phyloP scores from a whole-genome alignment of 2,113 vertebrate species.

The Petromus typicus region DNA sequence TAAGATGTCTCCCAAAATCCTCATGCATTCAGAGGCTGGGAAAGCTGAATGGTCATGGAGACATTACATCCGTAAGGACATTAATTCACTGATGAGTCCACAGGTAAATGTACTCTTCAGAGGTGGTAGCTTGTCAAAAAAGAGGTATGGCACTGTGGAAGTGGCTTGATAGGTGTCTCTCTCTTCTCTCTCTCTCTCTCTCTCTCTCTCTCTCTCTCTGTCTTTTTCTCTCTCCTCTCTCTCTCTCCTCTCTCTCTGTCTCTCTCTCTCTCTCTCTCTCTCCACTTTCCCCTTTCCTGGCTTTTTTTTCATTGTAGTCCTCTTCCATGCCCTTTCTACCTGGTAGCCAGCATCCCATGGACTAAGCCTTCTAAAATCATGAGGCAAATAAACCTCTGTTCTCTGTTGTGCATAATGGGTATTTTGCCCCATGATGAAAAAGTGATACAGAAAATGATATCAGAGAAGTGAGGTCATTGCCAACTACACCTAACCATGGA shows the following conservation, averaged over 20 bases:
- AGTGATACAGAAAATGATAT: not conserved
- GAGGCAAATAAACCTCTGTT: not conserved
- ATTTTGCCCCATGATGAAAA: not conserved
- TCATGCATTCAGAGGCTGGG: not conserved
- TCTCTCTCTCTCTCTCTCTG: not conserved
- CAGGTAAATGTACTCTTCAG: not conserved
- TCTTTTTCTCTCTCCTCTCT: not conserved
- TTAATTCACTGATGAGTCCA: not conserved
- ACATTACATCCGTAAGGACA: not conserved
- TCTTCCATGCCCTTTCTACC: not conserved
- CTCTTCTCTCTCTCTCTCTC: too few species aligned
- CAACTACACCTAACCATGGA: not conserved
- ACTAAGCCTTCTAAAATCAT: not conserved
- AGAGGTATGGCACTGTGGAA: not conserved
- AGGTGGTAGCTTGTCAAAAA: not conserved
- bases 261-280: not conserved
- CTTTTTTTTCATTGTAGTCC: not conserved
- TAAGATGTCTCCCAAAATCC: not conserved
- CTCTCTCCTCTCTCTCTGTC: not conserved
- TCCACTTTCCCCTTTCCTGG: not conserved
- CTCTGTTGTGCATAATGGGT: not conserved
- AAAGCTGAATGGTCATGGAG: not conserved
- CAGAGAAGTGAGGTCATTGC: not conserved
- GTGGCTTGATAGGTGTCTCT: not conserved
- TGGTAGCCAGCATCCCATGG: not conserved